Evolutionary conservation across 2,113 vertebrate species (phyloP), one percentile per base, ranked within the genome.

Genomic region (Damaliscus lunatus): DNA sequence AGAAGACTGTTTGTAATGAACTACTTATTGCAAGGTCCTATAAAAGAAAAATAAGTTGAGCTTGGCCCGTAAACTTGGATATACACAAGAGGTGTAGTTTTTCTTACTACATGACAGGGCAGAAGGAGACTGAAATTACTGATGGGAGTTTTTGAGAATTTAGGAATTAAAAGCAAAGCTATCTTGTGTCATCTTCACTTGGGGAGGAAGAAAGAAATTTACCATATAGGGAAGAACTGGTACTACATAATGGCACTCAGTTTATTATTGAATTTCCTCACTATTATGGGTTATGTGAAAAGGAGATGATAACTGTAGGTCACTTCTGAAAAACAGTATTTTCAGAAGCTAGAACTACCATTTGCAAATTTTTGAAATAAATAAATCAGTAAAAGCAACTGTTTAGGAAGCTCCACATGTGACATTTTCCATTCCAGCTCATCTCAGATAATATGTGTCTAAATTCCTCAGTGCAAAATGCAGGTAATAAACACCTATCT

Each of bases 21-120:
- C 33, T 88, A 33, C 81, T 96, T 97, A 64, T 91, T 91, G 43
- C 78, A 84, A 97, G 43, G 59, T 13, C 52, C 77, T 96, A 29
- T 84, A 77, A 95, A 84, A 96, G 98, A 97, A 97, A 98, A 98
- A 97, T 89, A 91, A 96, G 40, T 3, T 17, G 64, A 94, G 48
- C 74, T 96, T 98, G 96, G 93, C 86, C 93, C 95, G 40, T 96
- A 92, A 96, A 60, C 97, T 96, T 98, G 97, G 12, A 84, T 97
- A 59, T 83, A 81, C 40, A 91, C 50, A 48, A 97, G 43, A 71
- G 77, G 16, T 88, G 1, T 97, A 93, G 98, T 97, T 98, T 97
- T 96, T 97, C 94, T 86, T 33, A 12, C 71, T 96, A 91, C 74
- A 19, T 93, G 94, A 62, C 90, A 97, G 52, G 88, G 67, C 57